Conservation (phyloP, 2,113 vertebrate genomes). For the Centropus bengalensis region DNA sequence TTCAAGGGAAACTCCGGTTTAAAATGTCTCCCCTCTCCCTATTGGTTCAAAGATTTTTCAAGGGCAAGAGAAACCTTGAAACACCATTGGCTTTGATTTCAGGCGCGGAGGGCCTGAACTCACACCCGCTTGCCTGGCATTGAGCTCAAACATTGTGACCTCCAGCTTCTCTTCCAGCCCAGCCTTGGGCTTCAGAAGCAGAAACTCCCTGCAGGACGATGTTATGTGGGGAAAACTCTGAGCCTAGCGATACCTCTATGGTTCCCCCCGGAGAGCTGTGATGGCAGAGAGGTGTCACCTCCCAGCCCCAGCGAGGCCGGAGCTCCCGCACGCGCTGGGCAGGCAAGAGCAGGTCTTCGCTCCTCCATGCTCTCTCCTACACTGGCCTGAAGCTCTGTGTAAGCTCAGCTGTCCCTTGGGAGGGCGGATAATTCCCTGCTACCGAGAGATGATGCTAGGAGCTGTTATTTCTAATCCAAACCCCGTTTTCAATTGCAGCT, state of each 20-base stretch:
- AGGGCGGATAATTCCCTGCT: not conserved
- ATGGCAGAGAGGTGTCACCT: too few relatives aligned
- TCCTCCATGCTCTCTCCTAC: not conserved
- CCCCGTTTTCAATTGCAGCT: not conserved
- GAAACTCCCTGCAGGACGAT: too few relatives aligned
- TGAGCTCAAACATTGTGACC: too few relatives aligned
- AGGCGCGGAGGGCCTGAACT: not conserved
- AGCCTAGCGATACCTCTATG: too few relatives aligned
- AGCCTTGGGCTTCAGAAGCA: not conserved
- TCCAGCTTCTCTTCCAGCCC: fast-evolving
- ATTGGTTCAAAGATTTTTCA: not conserved
- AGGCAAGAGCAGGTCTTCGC: fast-evolving
- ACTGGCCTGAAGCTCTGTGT: not conserved
- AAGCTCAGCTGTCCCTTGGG: not conserved
- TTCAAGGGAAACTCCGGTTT: not conserved
- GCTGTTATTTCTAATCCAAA: not conserved
- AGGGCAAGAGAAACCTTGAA: not conserved
- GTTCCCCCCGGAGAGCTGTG: too few relatives aligned
- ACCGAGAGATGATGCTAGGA: not conserved
- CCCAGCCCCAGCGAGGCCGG: fast-evolving
- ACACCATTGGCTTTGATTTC: not conserved
- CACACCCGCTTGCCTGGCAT: not conserved
- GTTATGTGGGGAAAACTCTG: too few relatives aligned
- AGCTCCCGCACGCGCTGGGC: fast-evolving
- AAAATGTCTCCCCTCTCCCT: not conserved